Conservation (phyloP, 2,888 invertebrate genomes). For the Fragum sueziense region DNA sequence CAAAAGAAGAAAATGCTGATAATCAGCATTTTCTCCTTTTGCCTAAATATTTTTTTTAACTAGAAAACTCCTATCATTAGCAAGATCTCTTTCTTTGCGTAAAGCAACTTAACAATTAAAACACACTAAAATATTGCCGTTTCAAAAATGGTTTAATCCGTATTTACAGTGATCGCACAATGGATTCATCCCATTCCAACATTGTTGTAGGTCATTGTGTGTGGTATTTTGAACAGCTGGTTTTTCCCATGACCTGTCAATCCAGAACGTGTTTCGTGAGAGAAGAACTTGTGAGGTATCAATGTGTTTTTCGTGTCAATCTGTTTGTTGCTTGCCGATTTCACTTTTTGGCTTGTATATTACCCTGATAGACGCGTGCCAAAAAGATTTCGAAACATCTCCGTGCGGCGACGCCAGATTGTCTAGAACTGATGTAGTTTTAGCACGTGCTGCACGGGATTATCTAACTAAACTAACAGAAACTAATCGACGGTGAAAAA, state of each 20-base stretch:
- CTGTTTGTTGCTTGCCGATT: slow-evolving; percentile 10
- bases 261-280: background rate
- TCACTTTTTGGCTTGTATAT: slow-evolving; percentile 24
- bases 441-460: slow-evolving; percentile 14
- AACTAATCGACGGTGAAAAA: slow-evolving; percentile 11
- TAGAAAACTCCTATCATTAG: too few relatives aligned
- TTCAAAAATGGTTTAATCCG: too few relatives aligned
- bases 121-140: too few relatives aligned
- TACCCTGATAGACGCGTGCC: slow-evolving; percentile 13
- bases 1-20: too few relatives aligned
- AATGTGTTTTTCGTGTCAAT: slow-evolving; percentile 17
- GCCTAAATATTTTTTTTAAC: too few relatives aligned
- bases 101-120: too few relatives aligned
- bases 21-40: too few relatives aligned
- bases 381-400: slow-evolving; percentile 19
- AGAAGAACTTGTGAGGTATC: background rate
- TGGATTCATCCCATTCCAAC: too few relatives aligned
- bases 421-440: slow-evolving; percentile 3
- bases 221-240: slow-evolving; percentile 3
- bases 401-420: slow-evolving; percentile 13
- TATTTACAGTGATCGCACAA: too few relatives aligned
- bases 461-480: slow-evolving; percentile 18
- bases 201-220: background rate
- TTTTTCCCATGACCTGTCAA: slow-evolving; percentile 13
- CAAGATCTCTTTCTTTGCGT: too few relatives aligned